Evolutionary conservation across 2,888 invertebrate species (phyloP), one percentile per base, ranked within the genome.

Genomic region (Cheilosia impressa): DNA sequence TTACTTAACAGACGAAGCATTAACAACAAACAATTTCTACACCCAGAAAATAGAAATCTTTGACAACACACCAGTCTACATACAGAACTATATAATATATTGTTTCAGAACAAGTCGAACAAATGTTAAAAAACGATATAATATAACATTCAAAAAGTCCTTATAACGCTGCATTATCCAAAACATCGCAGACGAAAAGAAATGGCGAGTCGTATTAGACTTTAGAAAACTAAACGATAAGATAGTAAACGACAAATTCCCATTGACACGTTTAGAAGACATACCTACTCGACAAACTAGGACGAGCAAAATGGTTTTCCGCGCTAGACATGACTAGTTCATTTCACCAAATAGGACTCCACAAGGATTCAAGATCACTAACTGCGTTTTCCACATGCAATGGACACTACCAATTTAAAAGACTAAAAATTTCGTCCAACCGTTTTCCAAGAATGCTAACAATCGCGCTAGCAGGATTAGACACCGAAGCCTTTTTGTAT

Each of bases 391-490:
- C 79, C 5, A 17, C 68, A 17, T 50, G 58, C n/a, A 53, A 72
- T 34, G 84, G 79, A 9, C 79, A 87, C 31, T 87, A 73, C 38
- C 87, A 87, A 52, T 87, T 87, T 38, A 75, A 85, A 66, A 55
- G 60, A 53, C 41, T 83, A 34, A 87, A 88, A 81, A 83, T 81
- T 7, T 87, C 87, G 1, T 75, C 78, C 6, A 82, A 87, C 22
- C 79, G 87, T 19, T 88, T 87, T 31, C 80, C 87, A 72, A 19
- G 85, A 62, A 88, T 87, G 84, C 27, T 87, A 19, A 76, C 85
- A 17, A 85, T 85, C 58, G 88, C 80, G 10, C 47, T 80, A 47
- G 17, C 53, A 7, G 87, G 76, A n/a, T 15, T 79, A 66, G 62
- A 57, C 22, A 34, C 55, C 13, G 57, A 81, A 52, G 77, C 84